Percentiles rank a stretch among this genome's conserved stretches.
Conservation (phyloP, 1,140 invertebrate species). For the Acarapis woodi region DNA sequence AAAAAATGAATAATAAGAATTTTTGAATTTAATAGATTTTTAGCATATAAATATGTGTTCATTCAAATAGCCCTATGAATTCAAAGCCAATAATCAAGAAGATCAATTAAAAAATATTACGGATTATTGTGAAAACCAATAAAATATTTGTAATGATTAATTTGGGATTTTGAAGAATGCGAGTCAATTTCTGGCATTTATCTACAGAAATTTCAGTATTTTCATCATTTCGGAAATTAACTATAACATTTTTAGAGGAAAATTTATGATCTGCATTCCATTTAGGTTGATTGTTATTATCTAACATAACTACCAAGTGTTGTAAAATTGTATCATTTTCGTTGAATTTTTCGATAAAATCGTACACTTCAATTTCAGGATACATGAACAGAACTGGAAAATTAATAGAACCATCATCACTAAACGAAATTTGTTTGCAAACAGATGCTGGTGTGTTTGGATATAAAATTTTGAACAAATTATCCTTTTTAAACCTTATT, state of each 20-base stretch:
- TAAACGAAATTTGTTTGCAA: conserved; percentile 25
- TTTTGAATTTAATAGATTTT: no score
- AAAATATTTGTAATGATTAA: no score
- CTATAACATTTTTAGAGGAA: conserved; percentile 25
- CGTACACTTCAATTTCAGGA: conserved; percentile 38
- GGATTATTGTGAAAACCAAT: no score
- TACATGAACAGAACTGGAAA: conserved; percentile 60
- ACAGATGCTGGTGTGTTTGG: conserved; percentile 28
- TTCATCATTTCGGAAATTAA: conserved; percentile 7
- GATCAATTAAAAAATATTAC: no score
- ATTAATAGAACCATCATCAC: conserved; percentile 26
- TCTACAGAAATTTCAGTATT: no score
- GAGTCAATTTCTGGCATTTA: no score
- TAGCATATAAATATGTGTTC: no score
- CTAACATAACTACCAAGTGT: conserved; percentile 39
- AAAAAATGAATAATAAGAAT: conserved; percentile 3
- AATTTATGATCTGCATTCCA: conserved; percentile 48
- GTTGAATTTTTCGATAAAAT: conserved; percentile 37
- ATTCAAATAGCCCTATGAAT: no score
- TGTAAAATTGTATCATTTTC: conserved; percentile 39
- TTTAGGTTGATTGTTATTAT: conserved; percentile 21
- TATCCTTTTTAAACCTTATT: conserved; percentile 22
- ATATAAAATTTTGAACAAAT: conserved; percentile 22
- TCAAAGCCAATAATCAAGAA: no score
- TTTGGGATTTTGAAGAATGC: no score